Base-by-base conservation (phyloP, 2,113 vertebrate species). In the Oceanites oceanicus region DNA sequence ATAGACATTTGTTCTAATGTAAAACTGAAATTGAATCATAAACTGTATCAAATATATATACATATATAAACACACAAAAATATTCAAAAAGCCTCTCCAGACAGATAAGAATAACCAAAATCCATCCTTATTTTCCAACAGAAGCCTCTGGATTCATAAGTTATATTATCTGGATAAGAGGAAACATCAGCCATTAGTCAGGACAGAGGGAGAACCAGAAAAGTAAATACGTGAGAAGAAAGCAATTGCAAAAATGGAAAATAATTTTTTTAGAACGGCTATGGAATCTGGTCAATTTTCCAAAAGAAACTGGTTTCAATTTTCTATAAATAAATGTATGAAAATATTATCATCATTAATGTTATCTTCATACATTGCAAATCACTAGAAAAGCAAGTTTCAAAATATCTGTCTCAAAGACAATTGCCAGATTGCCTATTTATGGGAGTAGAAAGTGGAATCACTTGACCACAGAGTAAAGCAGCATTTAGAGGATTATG, bases 401-500 rank as follows among this genome's bases (percentile, higher is more conserved):
- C 56, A 70, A 71, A 82, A 59, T 44, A 44, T 11, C 55, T 59
- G 6, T 50, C 77, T 81, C 65, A 76, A 61, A 90, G n/a, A 61
- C 49, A 75, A 50, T 65, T 88, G 30, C 81, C 45, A 89, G 52
- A 50, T 22, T 75, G 50, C 5, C 30, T 40, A 1, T 32, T 89
- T 82, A 79, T 40, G 44, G 15, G 11, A 82, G 23, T 17, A 90
- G 62, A 93, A 88, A 92, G 71, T 52, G 10, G 21, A 91, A 72
- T 96, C 78, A 67, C 56, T 21, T 75, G 77, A 85, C 53, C n/a
- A 81, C 10, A 38, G 23, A 59, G 34, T 72, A 71, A 93, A 93
- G 62, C 14, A 87, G 78, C 74, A 93, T 93, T 97, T 87, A 93
- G n/a, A 95, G 58, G 74, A 92, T 94, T 82, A 75, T n/a, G 27